Conservation (phyloP, 2,888 invertebrate species). For the Dicyrtoma fusca region DNA sequence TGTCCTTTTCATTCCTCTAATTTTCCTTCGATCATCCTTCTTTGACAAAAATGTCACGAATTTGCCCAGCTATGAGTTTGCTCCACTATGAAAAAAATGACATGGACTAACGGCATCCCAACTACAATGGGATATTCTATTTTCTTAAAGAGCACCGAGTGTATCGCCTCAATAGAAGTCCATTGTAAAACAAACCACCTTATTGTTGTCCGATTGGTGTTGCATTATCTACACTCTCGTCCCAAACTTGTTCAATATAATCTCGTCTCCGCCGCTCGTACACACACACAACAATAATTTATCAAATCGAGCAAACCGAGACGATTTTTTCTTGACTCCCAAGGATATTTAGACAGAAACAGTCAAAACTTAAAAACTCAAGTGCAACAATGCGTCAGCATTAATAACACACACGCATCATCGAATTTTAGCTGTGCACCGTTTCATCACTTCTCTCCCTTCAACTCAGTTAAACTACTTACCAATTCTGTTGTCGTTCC, state of each 20-base stretch:
- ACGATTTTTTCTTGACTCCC: not conserved
- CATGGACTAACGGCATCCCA: conserved; percentile 36
- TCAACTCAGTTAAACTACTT: not conserved
- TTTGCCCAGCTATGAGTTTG: conserved; percentile 38
- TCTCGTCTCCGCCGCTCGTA: not conserved
- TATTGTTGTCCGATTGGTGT: conserved; percentile 20
- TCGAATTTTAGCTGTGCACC: conserved; percentile 20
- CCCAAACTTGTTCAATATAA: conserved; percentile 21
- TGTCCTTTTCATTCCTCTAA: conserved; percentile 29
- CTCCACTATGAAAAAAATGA: conserved; percentile 33
- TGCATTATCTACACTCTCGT: conserved; percentile 33
- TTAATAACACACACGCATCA: conserved; percentile 1
- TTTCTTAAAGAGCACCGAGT: conserved; percentile 32
- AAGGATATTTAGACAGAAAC: not conserved
- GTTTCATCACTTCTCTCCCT: conserved; percentile 15
- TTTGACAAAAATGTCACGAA: conserved; percentile 44
- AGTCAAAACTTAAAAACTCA: not conserved
- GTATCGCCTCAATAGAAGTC: conserved; percentile 30
- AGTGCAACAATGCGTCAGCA: not conserved
- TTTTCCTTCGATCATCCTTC: conserved; percentile 37
- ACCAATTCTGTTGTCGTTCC: conserved; percentile 24
- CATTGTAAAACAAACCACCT: conserved; percentile 30
- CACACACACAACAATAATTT: not conserved
- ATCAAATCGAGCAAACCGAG: not conserved
- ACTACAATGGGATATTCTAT: conserved; percentile 24